Evolutionary conservation across 1,140 invertebrate species (phyloP).

Genomic region (Drosophila ambigua): DNA sequence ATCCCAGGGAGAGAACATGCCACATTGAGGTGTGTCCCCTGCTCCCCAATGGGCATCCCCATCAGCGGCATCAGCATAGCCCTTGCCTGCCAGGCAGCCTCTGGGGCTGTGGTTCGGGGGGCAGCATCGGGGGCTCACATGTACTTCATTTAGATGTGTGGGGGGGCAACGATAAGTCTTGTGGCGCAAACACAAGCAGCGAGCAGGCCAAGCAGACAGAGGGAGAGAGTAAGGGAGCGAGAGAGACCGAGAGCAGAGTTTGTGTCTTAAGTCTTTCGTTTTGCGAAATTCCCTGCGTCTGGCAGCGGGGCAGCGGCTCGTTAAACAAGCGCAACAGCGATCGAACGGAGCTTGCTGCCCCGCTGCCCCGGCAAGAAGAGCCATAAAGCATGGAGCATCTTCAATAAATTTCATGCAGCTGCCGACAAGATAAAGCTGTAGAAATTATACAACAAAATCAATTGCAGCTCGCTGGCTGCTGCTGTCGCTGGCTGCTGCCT

Average conservation of each 20-base stretch:
- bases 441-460: slow-evolving; percentile 77
- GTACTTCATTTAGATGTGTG: slow-evolving; percentile 53
- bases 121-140: slow-evolving; percentile 10
- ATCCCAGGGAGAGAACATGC: too few species aligned
- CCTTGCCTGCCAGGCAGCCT: too few species aligned
- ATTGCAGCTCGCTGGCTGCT: slow-evolving; percentile 47
- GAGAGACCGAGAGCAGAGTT: slow-evolving; percentile 34
- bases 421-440: slow-evolving; percentile 69
- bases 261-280: slow-evolving; percentile 63
- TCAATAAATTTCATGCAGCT: slow-evolving; percentile 74
- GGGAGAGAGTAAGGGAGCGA: not conserved
- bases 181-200: slow-evolving; percentile 36
- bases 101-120: too few species aligned
- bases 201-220: slow-evolving; percentile 1
- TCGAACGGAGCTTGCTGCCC: not conserved
- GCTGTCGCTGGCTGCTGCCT: slow-evolving; percentile 16
- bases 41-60: too few species aligned
- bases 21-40: too few species aligned
- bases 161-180: slow-evolving; percentile 56
- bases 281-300: slow-evolving; percentile 58
- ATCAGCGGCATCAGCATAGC: too few species aligned
- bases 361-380: not conserved
- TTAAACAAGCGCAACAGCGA: slow-evolving; percentile 38
- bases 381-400: slow-evolving; percentile 69
- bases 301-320: slow-evolving; percentile 43